Evolutionary conservation across 2,113 vertebrate species (phyloP), one percentile per base, ranked within the genome.

Genomic region (Eurypyga helias): DNA sequence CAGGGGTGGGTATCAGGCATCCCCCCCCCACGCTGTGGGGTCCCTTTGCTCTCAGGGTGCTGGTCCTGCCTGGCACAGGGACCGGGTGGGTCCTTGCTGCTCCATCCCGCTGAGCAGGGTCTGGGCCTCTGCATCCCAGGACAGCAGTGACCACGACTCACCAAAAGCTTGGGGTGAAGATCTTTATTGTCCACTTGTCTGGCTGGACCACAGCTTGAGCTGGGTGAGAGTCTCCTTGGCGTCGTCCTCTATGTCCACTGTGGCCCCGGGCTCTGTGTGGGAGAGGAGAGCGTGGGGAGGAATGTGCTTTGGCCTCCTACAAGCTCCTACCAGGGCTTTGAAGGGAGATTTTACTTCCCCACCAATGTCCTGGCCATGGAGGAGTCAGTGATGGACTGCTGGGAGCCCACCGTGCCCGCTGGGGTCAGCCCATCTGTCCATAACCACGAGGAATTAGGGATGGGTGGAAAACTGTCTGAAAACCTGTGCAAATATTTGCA

Each of bases 21-120:
- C 24, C 8, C 34, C n/a, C n/a, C 28, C 18, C 1, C 1, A 2
- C 0, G 0, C 57, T 34, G 2, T 2, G 2, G 33, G 17, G 16
- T 52, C 21, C 28, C n/a, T 14, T 1, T 80, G 52, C 51, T 26
- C 20, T 71, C 0, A 2, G 31, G 36, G 25, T 60, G 12, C 41
- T 52, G 38, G 49, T 82, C 46, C 87, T 83, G 45, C 34, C 36
- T 62, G 41, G 18, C 33, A n/a, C 11, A 46, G 33, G 38, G 34
- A 36, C 29, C 0, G 3, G 33, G 41, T 76, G 61, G 38, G 78
- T 45, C n/a, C 52, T 73, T 64, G 9, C 26, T 3, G 1, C 77
- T 72, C 62, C 0, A 2, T 71, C n/a, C 33, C 1, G 2, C 41
- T 58, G 20, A 60, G 16, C 48, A 38, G 55, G 23, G 23, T 36